Conservation (phyloP, 2,888 invertebrate genomes). For the Eristalis intricaria region DNA sequence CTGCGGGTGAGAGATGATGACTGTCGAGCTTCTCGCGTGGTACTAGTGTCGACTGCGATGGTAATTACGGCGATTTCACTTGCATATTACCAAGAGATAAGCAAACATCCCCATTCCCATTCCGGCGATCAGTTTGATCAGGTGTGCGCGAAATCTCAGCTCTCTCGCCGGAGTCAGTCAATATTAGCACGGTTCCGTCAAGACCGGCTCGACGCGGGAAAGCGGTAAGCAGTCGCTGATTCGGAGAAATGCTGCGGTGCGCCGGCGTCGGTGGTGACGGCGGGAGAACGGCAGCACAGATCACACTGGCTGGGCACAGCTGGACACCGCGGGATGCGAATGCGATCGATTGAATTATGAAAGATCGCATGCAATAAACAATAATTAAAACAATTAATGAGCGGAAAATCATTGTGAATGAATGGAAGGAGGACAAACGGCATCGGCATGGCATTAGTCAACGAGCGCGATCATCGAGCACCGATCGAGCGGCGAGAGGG, state of each 20-base stretch:
- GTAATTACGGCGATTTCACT: conserved; percentile 67
- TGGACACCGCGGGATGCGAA: conserved; percentile 18
- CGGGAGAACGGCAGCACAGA: no score
- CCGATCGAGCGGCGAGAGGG: conserved; percentile 3
- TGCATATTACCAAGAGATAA: conserved; percentile 69
- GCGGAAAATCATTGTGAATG: conserved; percentile 65
- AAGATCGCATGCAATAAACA: conserved; percentile 67
- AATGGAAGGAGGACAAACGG: conserved; percentile 48
- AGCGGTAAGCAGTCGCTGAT: conserved; percentile 42
- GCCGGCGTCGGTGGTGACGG: background rate
- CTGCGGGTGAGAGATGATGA: conserved; percentile 20
- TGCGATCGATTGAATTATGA: conserved; percentile 64
- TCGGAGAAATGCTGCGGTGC: conserved; percentile 60
- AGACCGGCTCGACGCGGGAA: conserved; percentile 40
- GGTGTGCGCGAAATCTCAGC: conserved; percentile 70
- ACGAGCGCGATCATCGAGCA: conserved; percentile 22
- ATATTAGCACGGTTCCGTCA: conserved; percentile 39
- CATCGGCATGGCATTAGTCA: background rate
- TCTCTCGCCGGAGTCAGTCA: conserved; percentile 46
- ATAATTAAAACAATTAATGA: conserved; percentile 69
- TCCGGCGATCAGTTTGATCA: conserved; percentile 68
- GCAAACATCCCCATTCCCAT: conserved; percentile 60
- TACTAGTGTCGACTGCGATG: background rate
- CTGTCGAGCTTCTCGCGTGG: background rate
- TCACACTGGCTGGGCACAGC: no score